Base-by-base conservation (phyloP, 2,888 invertebrate species). In the Caenorhabditis sulstoni region DNA sequence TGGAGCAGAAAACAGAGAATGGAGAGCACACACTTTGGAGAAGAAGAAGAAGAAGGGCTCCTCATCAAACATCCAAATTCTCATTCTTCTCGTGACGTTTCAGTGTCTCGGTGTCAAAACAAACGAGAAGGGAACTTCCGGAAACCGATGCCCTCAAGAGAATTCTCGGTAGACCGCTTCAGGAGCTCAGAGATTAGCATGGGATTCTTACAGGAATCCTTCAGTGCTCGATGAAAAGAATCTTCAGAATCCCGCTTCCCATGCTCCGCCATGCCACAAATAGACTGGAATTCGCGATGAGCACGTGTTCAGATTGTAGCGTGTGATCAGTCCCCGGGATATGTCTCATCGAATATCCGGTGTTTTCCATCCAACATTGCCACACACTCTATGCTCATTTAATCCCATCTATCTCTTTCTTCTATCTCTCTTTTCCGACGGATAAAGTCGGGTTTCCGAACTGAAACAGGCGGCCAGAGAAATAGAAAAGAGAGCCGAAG, bases 291-390 rank as follows among this genome's bases (percentile, higher is more conserved):
- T 14, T 18, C 11, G 12, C 41, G 57, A n/a, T 50, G 16, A 22
- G 23, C 53, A 16, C 29, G 53, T 57, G 57, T 41, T 41, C 57
- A 20, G 16, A 57, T 18, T 39, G 39, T 37, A 37, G 12, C 22
- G 41, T 37, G 52, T 52, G 23, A 52, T 52, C 29, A n/a, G n/a
- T n/a, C n/a, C n/a, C n/a, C n/a, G n/a, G 23, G 29, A 9, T 12
- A 22, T 41, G 57, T 41, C 57, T 57, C 57, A 57, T 41, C 57
- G 57, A 57, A 57, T 57, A 57, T 57, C 57, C 57, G 57, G 57
- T 57, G 57, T 57, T 57, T 57, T 57, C 57, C 16, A 8, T 20
- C 35, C 39, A 1, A 16, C 55, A 18, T 35, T 37, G 14, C 55
- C 3, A 11, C 57, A 39, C 20, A 12, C 37, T 18, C 57, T n/a